Evolutionary conservation across 2,888 invertebrate genomes (phyloP).

Genomic region (Troilus luridus): DNA sequence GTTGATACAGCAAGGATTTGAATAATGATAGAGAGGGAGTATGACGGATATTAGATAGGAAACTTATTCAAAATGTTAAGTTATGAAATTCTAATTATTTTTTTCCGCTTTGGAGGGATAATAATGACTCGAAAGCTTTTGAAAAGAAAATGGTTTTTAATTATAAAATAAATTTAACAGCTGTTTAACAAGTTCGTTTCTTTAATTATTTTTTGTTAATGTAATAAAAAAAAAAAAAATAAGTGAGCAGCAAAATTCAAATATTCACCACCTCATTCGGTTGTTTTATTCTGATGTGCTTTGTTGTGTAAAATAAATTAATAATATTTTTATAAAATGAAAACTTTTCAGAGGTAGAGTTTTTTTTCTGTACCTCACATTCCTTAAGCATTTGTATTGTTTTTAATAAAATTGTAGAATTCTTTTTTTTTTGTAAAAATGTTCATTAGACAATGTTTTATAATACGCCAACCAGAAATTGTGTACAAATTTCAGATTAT

Average conservation of each 20-base stretch:
- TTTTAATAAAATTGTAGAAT: neutral
- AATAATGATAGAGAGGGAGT: too few relatives aligned
- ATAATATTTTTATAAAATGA: neutral
- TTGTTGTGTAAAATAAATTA: conserved; percentile 7
- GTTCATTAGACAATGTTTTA: too few relatives aligned
- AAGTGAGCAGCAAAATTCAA: too few relatives aligned
- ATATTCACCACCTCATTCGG: neutral
- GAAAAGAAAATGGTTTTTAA: neutral
- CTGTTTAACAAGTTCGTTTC: neutral
- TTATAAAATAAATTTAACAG: neutral
- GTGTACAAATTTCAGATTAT: too few relatives aligned
- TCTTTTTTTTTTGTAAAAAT: neutral
- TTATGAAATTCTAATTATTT: neutral
- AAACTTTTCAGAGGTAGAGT: neutral
- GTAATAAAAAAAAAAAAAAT: neutral
- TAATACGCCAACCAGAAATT: too few relatives aligned
- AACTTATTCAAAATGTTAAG: neutral
- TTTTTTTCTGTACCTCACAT: neutral
- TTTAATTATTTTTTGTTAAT: neutral
- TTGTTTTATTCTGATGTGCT: neutral
- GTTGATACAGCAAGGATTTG: too few relatives aligned
- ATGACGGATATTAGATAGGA: too few relatives aligned
- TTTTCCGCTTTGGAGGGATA: neutral
- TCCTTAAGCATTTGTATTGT: neutral
- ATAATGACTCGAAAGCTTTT: neutral